Conservation (phyloP, 2,113 vertebrate species). For the Globicephala melas region DNA sequence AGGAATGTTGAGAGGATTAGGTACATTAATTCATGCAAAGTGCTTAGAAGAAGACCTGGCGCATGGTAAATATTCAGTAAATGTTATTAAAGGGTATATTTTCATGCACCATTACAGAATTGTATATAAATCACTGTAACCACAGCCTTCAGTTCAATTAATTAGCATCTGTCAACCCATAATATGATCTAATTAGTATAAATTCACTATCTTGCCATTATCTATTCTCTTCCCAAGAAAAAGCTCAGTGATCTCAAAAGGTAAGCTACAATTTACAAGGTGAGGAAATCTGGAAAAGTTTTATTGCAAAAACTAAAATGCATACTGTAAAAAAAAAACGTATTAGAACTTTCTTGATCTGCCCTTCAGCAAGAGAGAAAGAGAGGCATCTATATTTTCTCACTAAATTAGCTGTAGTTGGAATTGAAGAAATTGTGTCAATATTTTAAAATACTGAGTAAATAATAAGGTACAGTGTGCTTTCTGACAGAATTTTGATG, state of each 20-base stretch:
- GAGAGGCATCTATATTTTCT: neutral
- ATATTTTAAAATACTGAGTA: neutral
- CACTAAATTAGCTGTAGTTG: neutral
- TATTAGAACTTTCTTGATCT: neutral
- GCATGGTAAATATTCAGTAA: neutral
- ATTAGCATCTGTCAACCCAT: conserved; percentile 43
- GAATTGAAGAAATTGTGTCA: neutral
- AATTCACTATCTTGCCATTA: neutral
- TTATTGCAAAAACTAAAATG: neutral
- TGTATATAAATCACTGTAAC: neutral
- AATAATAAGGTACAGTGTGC: neutral
- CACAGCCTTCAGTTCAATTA: conserved; percentile 42
- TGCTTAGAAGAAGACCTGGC: neutral
- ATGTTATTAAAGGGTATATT: neutral
- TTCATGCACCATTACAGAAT: neutral
- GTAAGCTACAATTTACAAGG: neutral
- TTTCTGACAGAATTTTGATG: neutral
- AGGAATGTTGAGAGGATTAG: neutral
- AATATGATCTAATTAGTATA: conserved; percentile 15
- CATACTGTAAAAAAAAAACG: neutral
- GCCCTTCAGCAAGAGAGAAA: neutral
- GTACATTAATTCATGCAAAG: neutral
- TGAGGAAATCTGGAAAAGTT: neutral
- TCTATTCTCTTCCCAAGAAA: neutral
- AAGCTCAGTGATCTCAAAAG: neutral